These are phyloP conservation scores for Heliconius hortense DNA, from an alignment of 2,888 invertebrate species.

Conservation along the genomic window DNA sequence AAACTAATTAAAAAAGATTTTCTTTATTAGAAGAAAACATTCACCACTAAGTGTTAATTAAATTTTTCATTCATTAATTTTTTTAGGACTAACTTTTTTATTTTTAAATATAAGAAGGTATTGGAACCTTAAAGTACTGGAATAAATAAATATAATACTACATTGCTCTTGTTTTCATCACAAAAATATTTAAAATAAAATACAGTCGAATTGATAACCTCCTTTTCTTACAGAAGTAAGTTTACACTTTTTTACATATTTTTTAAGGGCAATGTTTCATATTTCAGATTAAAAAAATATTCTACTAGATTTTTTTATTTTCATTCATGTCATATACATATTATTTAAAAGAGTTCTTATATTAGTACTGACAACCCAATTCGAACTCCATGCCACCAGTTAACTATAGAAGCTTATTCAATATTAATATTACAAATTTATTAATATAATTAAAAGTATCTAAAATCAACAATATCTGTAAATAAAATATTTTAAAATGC, in stretches of 20 bases:
- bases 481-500: background rate
- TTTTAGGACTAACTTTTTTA: no score
- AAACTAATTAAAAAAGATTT: background rate
- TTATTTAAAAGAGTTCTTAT: background rate
- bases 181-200: no score
- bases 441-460: background rate
- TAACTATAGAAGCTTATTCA: conserved; percentile 1
- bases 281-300: background rate
- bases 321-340: background rate
- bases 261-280: background rate
- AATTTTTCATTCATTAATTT: no score
- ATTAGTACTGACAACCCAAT: background rate
- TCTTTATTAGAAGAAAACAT: background rate
- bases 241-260: background rate
- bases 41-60: no score
- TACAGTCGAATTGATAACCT: no score
- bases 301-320: background rate
- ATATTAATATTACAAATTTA: conserved; percentile 5
- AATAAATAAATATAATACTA: no score
- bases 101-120: no score
- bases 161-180: no score
- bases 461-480: conserved; percentile 1
- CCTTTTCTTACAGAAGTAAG: no score
- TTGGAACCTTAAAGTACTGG: no score
- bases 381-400: background rate